Base-by-base conservation (phyloP, 2,113 vertebrate genomes). In the Alouatta palliata region DNA sequence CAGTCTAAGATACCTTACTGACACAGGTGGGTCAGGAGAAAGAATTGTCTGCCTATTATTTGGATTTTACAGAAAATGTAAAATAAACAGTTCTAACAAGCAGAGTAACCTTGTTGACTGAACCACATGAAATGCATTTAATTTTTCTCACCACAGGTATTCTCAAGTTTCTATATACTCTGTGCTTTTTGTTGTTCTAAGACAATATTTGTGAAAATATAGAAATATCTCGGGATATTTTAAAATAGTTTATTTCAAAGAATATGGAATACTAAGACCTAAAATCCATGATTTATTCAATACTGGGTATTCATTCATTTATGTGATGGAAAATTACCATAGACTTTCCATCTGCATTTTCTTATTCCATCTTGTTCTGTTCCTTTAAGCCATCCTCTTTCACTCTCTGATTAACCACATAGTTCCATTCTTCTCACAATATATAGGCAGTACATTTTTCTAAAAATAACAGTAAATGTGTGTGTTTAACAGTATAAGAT, bases 21-120 rank as follows among this genome's bases (percentile, higher is more conserved):
- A 84, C 23, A 45, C 13, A 52, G 6, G 35, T 37, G 66, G 91
- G 37, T 8, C 5, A 8, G 16, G 79, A 43, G 6, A 86, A 75
- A 71, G 35, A 73, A 68, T 58, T 79, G 49, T 49, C 14, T 77
- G n/a, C 58, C 70, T 94, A 91, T 45, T 95, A 83, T 52, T 71
- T 64, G 17, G 3, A 90, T 86, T 91, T 96, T 68, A 92, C 40
- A 94, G 47, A 49, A 75, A 94, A 94, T 73, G 80, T 70, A 93
- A 93, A 84, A 70, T 43, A 85, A 96, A 82, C 43, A 90, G 37
- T 37, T 92, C 90, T 92, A 94, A 87, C 7, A 45, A 94, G 37
- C 52, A 94, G 13, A 56, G 27, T 56, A 92, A 82, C 54, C 16
- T 25, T 66, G 32, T 66, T 86, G 71, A 94, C 83, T 68, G 52